Percentiles rank a stretch among this genome's conserved stretches.
Evolutionary conservation across 2,797 vertebrate genomes (phyloP).

Genomic region (Crocodylus rhombifer): DNA sequence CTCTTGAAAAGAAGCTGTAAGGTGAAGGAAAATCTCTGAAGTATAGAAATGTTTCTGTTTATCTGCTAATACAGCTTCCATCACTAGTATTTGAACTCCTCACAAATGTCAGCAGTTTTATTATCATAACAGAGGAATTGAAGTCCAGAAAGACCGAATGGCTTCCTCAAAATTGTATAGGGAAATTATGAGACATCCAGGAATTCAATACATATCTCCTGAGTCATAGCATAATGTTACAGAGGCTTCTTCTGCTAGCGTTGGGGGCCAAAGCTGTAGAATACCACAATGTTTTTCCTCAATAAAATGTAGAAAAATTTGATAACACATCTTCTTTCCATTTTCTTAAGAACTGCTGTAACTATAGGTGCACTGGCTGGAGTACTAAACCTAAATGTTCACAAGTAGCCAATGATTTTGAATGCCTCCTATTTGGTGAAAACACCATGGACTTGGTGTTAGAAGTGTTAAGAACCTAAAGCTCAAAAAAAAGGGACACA

Average conservation of each 20-base stretch:
- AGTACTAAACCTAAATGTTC: neutral
- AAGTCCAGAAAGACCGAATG: neutral
- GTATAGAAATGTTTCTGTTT: neutral
- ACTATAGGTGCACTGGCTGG: neutral
- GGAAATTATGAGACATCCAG: neutral
- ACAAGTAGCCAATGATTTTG: neutral
- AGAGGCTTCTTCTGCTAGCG: neutral
- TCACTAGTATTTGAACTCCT: neutral
- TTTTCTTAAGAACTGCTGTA: neutral
- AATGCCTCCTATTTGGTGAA: neutral
- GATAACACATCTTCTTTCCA: neutral
- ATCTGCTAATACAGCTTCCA: neutral
- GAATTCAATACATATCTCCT: neutral
- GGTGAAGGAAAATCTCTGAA: neutral
- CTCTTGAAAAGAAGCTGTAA: neutral
- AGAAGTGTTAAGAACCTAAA: neutral
- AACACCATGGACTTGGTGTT: neutral
- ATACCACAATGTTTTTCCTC: neutral
- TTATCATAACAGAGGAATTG: neutral
- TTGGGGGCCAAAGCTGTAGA: neutral
- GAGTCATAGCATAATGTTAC: accelerated
- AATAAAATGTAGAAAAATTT: neutral
- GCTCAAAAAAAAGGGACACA: neutral
- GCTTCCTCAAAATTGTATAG: neutral
- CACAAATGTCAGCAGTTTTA: neutral